These are phyloP conservation scores for Leucopsar rothschildi DNA, from an alignment of 2,113 vertebrate species.

Conservation along the genomic window DNA sequence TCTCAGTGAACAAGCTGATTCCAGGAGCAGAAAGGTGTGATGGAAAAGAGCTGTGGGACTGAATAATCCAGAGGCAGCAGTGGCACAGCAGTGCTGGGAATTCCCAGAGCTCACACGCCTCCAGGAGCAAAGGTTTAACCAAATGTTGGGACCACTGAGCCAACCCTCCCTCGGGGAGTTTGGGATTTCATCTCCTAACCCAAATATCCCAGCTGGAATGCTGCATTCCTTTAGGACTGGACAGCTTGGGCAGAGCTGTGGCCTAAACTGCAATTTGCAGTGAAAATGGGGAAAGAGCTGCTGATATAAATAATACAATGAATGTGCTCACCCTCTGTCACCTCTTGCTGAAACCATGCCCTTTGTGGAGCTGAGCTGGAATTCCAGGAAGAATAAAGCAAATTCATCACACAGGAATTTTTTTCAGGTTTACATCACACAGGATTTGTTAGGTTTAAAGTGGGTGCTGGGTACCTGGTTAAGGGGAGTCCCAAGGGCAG, in stretches of 20 bases:
- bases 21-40: neutral
- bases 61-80: neutral
- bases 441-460: neutral
- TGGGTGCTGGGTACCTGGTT: neutral
- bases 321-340: neutral
- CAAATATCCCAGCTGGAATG: neutral
- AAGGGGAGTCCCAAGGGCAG: neutral
- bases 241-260: neutral
- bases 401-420: neutral
- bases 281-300: neutral
- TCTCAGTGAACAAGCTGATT: neutral
- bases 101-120: neutral
- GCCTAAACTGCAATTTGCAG: neutral
- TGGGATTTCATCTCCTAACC: neutral
- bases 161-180: neutral
- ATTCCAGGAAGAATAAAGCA: neutral
- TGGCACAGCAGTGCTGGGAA: neutral
- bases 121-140: neutral
- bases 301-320: neutral
- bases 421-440: neutral
- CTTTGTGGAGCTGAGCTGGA: neutral
- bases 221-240: neutral
- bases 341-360: neutral
- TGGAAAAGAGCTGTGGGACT: rapidly evolving
- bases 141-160: neutral